Evolutionary conservation across 2,888 invertebrate genomes (phyloP).

Genomic region (Hyles lineata): DNA sequence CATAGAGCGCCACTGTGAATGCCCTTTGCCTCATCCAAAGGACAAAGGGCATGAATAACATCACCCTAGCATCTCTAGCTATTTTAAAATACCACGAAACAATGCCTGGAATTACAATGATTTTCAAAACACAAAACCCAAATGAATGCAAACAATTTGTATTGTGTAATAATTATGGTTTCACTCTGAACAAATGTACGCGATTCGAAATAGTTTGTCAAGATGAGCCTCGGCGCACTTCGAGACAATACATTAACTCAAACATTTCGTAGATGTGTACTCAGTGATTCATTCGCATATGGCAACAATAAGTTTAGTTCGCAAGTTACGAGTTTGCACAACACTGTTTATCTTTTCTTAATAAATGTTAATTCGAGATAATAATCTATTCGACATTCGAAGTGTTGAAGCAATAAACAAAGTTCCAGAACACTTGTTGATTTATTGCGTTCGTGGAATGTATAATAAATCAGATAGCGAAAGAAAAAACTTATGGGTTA

Average conservation of each 20-base stretch:
- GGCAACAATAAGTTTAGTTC: background rate
- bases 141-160: background rate
- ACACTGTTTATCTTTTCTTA: background rate
- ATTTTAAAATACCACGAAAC: no score
- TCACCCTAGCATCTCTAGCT: no score
- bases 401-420: slow-evolving; percentile 6
- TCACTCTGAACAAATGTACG: background rate
- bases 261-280: background rate
- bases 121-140: background rate
- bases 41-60: no score
- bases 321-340: background rate
- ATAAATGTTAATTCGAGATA: background rate
- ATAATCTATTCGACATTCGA: background rate
- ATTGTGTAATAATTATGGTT: background rate
- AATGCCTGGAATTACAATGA: no score
- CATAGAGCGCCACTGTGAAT: no score
- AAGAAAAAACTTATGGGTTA: background rate
- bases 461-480: no score
- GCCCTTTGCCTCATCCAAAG: no score
- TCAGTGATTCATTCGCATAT: background rate
- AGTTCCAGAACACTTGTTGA: background rate
- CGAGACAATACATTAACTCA: background rate
- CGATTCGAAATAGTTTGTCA: background rate
- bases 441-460: background rate
- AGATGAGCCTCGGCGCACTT: background rate